phyloP scores from a whole-genome alignment of 2,113 vertebrate genomes.

The Origma solitaria region DNA sequence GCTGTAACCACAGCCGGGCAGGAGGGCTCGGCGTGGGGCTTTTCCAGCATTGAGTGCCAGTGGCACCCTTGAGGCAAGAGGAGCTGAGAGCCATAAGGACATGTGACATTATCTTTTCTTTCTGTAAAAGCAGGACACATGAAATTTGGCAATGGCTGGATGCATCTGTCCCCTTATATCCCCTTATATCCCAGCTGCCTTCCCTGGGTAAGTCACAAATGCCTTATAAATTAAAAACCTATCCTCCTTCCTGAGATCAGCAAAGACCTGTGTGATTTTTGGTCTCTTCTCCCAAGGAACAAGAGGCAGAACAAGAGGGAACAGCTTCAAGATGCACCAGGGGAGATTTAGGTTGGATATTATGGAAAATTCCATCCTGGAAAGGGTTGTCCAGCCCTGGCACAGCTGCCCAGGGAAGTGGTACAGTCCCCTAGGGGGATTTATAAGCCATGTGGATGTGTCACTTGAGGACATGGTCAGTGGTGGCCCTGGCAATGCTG shows the following conservation, averaged over 20 bases:
- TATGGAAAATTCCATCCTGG: background rate
- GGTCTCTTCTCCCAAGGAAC: background rate
- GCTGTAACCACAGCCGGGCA: background rate
- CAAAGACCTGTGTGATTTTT: background rate
- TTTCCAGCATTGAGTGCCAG: background rate
- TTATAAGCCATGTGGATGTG: background rate
- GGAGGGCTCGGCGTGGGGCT: background rate
- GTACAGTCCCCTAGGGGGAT: background rate
- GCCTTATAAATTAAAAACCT: background rate
- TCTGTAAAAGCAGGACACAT: background rate
- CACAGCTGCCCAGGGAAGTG: background rate
- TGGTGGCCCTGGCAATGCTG: background rate
- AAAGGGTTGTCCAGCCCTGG: background rate
- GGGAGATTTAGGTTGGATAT: background rate
- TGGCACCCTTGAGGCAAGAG: background rate
- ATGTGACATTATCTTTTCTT: background rate
- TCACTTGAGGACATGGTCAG: background rate
- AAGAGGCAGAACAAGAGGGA: background rate
- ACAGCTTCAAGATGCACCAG: background rate
- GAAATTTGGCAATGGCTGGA: background rate
- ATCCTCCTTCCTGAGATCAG: accelerated
- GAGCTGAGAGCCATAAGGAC: background rate
- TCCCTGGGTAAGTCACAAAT: background rate
- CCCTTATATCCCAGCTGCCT: background rate
- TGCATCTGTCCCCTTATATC: background rate